phyloP scores from a whole-genome alignment of 2,113 vertebrate genomes.

The Cottus gobio region DNA sequence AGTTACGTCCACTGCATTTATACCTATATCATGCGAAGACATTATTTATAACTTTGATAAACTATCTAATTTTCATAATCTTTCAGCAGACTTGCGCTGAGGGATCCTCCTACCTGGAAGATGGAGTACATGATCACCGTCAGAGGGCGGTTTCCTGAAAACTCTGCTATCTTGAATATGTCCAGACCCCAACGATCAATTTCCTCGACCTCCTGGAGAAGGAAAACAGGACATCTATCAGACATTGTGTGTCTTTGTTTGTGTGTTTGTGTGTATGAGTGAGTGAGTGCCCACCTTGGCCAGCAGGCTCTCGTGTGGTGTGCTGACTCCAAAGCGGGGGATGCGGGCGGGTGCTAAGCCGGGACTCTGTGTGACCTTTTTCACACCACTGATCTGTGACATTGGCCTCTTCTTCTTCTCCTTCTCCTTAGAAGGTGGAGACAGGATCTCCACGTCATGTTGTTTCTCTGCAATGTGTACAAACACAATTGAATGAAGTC shows the following conservation, averaged over 20 bases:
- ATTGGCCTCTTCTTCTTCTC: constrained; percentile 87
- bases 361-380: constrained; percentile 80
- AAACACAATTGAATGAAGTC: constrained; percentile 22
- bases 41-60: background rate
- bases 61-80: background rate
- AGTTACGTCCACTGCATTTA: background rate
- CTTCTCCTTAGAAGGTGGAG: constrained; percentile 83
- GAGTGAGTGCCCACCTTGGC: constrained; percentile 82
- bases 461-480: constrained; percentile 86
- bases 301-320: constrained; percentile 87
- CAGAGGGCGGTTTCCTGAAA: constrained; percentile 90
- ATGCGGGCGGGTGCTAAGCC: constrained; percentile 80
- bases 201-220: constrained; percentile 89
- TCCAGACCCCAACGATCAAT: constrained; percentile 92
- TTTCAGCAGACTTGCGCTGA: background rate
- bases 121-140: constrained; percentile 92
- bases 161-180: constrained; percentile 90
- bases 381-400: constrained; percentile 91
- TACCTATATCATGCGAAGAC: background rate
- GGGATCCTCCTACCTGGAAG: constrained; percentile 88
- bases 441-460: constrained; percentile 90
- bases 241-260: constrained; percentile 7
- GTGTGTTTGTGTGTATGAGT: background rate
- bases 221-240: constrained; percentile 10
- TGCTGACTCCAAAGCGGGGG: constrained; percentile 90